Percentiles rank a stretch among this genome's conserved stretches.
These are phyloP conservation scores for Jacana jacana DNA, from an alignment of 2,113 vertebrate species.

Conservation along the genomic window DNA sequence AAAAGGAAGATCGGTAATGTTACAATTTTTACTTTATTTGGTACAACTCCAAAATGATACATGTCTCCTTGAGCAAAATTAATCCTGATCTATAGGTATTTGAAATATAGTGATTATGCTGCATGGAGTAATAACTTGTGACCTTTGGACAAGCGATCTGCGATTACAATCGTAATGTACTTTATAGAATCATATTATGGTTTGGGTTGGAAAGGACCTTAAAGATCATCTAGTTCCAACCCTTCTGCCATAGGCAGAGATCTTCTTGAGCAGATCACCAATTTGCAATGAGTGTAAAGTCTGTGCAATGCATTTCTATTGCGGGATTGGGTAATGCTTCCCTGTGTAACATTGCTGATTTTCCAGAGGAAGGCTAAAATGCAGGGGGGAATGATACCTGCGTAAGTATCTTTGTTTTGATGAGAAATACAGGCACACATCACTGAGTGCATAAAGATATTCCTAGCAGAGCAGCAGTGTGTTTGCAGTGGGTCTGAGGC, in stretches of 20 bases:
- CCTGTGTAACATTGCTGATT: rapidly evolving
- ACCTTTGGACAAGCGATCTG: not conserved
- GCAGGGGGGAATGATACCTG: not conserved
- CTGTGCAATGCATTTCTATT: rapidly evolving
- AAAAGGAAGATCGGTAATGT: not conserved
- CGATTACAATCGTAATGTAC: not conserved
- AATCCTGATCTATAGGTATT: not conserved
- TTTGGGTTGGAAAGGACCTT: no score
- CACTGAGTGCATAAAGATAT: not conserved
- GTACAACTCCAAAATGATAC: not conserved
- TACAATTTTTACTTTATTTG: not conserved
- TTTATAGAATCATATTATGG: not conserved
- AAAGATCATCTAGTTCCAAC: no score
- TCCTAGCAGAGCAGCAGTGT: not conserved
- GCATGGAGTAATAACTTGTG: not conserved
- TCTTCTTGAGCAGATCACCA: slow-evolving; percentile 5
- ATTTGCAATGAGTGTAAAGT: not conserved
- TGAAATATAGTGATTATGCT: not conserved
- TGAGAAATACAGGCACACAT: not conserved
- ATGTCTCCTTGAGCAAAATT: not conserved
- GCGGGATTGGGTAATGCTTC: not conserved
- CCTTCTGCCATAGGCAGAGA: no score
- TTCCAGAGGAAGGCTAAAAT: not conserved
- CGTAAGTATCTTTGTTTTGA: not conserved
- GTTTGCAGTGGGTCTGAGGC: not conserved